These are phyloP conservation scores for Apoda limacodes DNA, from an alignment of 2,888 invertebrate genomes.

Conservation along the genomic window DNA sequence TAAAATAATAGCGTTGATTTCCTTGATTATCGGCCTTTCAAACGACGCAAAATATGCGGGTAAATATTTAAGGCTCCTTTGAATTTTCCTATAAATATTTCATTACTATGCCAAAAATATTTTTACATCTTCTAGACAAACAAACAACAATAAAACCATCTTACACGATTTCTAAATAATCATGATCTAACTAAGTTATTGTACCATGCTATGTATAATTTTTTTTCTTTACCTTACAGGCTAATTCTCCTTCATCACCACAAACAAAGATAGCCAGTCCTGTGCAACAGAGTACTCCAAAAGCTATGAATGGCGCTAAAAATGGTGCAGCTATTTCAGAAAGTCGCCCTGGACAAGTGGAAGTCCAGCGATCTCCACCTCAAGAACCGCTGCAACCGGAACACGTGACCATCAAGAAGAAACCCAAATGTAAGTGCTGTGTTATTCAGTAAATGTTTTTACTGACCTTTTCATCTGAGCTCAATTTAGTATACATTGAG, in stretches of 20 bases:
- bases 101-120: too few species aligned
- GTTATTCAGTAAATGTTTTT: slow-evolving; percentile 91
- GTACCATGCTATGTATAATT: too few species aligned
- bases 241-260: slow-evolving; percentile 48
- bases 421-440: slow-evolving; percentile 96
- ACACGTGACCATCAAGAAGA: slow-evolving; percentile 93
- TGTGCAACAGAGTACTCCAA: slow-evolving; percentile 42
- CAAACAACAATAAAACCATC: too few species aligned
- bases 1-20: too few species aligned
- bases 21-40: too few species aligned
- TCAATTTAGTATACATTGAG: too few species aligned
- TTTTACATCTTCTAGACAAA: too few species aligned
- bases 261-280: slow-evolving; percentile 44
- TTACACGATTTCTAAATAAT: too few species aligned
- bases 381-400: slow-evolving; percentile 87
- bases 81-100: too few species aligned
- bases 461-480: slow-evolving; percentile 1
- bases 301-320: slow-evolving; percentile 61
- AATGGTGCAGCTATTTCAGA: slow-evolving; percentile 49
- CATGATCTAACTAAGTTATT: too few species aligned
- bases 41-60: too few species aligned
- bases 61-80: too few species aligned
- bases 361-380: slow-evolving; percentile 80
- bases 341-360: slow-evolving; percentile 66
- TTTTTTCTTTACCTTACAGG: slow-evolving; percentile 31